Evolutionary conservation across 2,888 invertebrate genomes (phyloP), one percentile per base, ranked within the genome.

Genomic region (Dilophus febrilis): DNA sequence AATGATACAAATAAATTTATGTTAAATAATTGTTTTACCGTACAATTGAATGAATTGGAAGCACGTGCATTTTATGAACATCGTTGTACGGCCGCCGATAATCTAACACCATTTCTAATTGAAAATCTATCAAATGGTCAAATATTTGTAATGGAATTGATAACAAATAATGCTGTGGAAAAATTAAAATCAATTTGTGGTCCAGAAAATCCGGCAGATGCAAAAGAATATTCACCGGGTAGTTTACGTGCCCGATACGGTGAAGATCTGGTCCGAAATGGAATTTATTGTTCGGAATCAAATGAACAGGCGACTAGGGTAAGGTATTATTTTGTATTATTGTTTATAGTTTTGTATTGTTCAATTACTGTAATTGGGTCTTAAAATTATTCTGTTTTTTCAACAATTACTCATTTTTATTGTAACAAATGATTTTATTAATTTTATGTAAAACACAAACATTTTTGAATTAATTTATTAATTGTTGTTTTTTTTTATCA

Each of bases 11-110:
- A n/a, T n/a, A n/a, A 70, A 27, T 67, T 78, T 45, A 64, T 61
- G 35, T 57, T 88, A 35, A 71, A 74, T 22, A 76, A 77, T 52
- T 68, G 86, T 50, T 73, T 78, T 51, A 85, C 85, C 76, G 68
- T 77, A 5, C 64, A 64, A 29, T 62, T 91, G 12, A 68, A 70
- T 10, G 57, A 70, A 34, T 73, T 77, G 31, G 73, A 80, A 54
- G 71, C 79, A 0, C 62, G 70, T 47, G 64, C 70, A 45, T 72
- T 88, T 44, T 77, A 77, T 50, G 61, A 63, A 29, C 62, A 64
- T 44, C n/a, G n/a, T n/a, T n/a, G n/a, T n/a, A 62, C 69, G 38
- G 63, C 69, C 46, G 72, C 68, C 5, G 70, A 74, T 49, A 57
- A 71, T 10, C 68, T 72, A 50, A 68, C 73, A 45, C 69, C 74